Evolutionary conservation across 2,113 vertebrate genomes (phyloP).

Genomic region (Tympanuchus pallidicinctus): DNA sequence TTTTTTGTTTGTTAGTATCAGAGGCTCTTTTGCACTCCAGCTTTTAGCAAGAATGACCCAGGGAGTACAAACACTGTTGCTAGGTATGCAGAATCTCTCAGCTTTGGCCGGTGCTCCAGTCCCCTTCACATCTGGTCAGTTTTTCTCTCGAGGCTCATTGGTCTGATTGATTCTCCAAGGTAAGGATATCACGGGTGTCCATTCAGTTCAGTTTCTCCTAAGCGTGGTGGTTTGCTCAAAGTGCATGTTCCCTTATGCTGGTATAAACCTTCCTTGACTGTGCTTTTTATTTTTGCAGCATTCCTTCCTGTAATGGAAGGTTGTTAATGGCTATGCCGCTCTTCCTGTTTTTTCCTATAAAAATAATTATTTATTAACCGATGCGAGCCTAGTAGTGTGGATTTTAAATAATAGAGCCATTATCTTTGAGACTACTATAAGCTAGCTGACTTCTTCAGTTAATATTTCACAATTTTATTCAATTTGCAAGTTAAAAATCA

Average conservation of each 20-base stretch:
- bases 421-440: background rate
- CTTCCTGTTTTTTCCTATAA: background rate
- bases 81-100: background rate
- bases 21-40: background rate
- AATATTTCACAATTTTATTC: background rate
- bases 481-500: background rate
- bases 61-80: accelerated
- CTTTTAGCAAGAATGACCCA: background rate
- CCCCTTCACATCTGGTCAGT: background rate
- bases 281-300: background rate
- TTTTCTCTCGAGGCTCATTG: background rate
- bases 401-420: background rate
- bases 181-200: background rate
- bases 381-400: background rate
- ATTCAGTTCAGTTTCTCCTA: background rate
- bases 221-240: background rate
- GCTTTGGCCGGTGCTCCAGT: background rate
- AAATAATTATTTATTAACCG: background rate
- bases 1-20: background rate
- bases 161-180: background rate
- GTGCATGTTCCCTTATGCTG: accelerated
- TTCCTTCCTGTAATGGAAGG: background rate
- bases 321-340: background rate
- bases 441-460: background rate
- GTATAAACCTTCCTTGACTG: background rate